phyloP scores from a whole-genome alignment of 2,888 invertebrate species.

The Ariolimax columbianus region DNA sequence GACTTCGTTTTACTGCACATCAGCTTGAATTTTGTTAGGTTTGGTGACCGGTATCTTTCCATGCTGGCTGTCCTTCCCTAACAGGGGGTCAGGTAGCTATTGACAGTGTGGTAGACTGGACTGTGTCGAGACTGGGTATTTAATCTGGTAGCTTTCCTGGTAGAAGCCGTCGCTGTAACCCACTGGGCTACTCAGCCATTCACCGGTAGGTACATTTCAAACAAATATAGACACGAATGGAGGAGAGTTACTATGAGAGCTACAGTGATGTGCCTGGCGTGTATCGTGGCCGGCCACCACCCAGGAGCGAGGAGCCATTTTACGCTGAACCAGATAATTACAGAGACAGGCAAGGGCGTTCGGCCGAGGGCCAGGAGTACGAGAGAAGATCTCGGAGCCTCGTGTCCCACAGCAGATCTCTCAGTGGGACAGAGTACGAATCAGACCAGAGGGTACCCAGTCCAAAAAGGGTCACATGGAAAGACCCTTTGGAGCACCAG shows the following conservation, averaged over 20 bases:
- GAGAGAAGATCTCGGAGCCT: constrained; percentile 33
- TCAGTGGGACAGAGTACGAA: constrained; percentile 9
- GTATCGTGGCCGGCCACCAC: constrained; percentile 41
- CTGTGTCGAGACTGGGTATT: too few relatives aligned
- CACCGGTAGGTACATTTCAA: too few relatives aligned
- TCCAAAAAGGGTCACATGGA: constrained; percentile 69
- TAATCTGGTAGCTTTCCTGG: too few relatives aligned
- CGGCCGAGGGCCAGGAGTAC: constrained; percentile 13
- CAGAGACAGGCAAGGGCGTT: constrained; percentile 9
- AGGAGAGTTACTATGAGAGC: constrained; percentile 22
- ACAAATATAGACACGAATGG: background rate
- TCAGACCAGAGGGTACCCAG: constrained; percentile 40
- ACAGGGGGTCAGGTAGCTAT: too few relatives aligned
- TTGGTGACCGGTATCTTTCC: too few relatives aligned
- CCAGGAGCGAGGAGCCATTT: constrained; percentile 13
- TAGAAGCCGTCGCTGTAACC: too few relatives aligned
- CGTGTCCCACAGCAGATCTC: constrained; percentile 10
- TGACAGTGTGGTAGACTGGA: too few relatives aligned
- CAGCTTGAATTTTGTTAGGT: too few relatives aligned
- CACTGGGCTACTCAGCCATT: too few relatives aligned
- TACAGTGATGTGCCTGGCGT: constrained; percentile 14
- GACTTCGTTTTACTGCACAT: too few relatives aligned
- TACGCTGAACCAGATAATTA: background rate
- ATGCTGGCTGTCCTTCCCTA: too few relatives aligned
- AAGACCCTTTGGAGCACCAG: constrained; percentile 67